A percentile compares a stretch with the other conserved stretches of the same genome.
Evolutionary conservation across 2,797 vertebrate species (phyloP).

Genomic region (Cygnus olor): DNA sequence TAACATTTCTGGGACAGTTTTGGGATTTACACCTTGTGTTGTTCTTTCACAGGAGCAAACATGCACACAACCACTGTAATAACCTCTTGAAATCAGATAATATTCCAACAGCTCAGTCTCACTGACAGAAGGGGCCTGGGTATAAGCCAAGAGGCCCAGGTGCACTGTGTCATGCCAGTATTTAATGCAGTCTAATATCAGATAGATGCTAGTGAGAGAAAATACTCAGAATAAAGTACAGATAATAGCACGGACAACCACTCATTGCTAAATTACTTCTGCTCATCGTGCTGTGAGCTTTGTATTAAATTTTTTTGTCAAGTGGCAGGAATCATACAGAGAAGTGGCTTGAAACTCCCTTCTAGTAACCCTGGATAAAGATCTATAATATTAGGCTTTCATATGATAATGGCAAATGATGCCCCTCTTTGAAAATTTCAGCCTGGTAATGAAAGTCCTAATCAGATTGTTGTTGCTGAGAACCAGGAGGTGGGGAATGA

Average conservation of each 20-base stretch:
- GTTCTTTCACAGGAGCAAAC: slow-evolving; percentile 66
- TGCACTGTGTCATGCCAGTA: slow-evolving; percentile 75
- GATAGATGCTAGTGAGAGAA: slow-evolving; percentile 72
- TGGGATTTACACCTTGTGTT: slow-evolving; percentile 72
- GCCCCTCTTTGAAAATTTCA: slow-evolving; percentile 80
- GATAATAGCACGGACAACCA: slow-evolving; percentile 80
- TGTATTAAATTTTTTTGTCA: slow-evolving; percentile 94
- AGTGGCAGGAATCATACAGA: slow-evolving; percentile 90
- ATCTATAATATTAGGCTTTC: slow-evolving; percentile 85
- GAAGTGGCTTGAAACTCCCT: slow-evolving; percentile 83
- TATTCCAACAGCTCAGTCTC: slow-evolving; percentile 76
- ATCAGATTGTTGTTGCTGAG: slow-evolving; percentile 79
- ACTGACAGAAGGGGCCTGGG: slow-evolving; percentile 77
- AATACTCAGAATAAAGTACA: slow-evolving; percentile 77
- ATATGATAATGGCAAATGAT: slow-evolving; percentile 84
- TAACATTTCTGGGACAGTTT: slow-evolving; percentile 55
- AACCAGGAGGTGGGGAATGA: slow-evolving; percentile 37
- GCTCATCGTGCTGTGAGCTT: slow-evolving; percentile 85
- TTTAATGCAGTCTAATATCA: slow-evolving; percentile 79
- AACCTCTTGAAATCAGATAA: slow-evolving; percentile 81
- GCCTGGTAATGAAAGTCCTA: slow-evolving; percentile 83
- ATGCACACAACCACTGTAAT: slow-evolving; percentile 67
- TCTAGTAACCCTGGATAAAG: slow-evolving; percentile 80
- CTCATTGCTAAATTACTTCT: slow-evolving; percentile 89
- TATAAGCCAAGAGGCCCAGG: slow-evolving; percentile 80